Evolutionary conservation across 2,888 invertebrate genomes (phyloP), one percentile per base, ranked within the genome.

Genomic region (Cerastis leucographa): DNA sequence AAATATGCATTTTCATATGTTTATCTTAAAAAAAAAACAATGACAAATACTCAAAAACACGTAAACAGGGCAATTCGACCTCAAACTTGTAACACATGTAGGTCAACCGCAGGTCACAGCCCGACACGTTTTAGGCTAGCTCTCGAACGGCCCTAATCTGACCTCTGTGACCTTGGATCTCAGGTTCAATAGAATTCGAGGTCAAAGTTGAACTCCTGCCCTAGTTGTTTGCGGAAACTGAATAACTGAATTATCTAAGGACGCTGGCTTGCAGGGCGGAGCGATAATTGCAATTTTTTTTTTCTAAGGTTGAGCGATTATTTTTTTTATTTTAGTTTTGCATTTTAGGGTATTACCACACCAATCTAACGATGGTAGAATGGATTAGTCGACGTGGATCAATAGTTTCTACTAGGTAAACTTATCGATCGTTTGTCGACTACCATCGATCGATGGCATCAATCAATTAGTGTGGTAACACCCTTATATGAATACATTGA

Each of bases 81-180:
- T 89, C 91, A 91, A 93, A 94, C 92, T 93, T 93, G 93, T 89
- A 87, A 89, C 88, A 87, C 78, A 94, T 92, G 91, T 94, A 90
- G 94, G 95, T 95, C 94, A 89, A 76, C 90, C 86, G 29, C 92
- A 89, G 92, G 90, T 91, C 92, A 80, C 83, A 90, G 86, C 82
- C 89, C 89, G 91, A 89, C 92, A 92, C 91, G 90, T 93, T 95
- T 95, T 94, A 93, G 94, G 91, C 93, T 93, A 93, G 90, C 91
- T 92, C 91, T 91, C 89, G 91, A 92, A 90, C 91, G 90, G 82
- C 93, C 93, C 94, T 92, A 92, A 93, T 92, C 90, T 92, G 94
- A 94, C 94, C 94, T 91, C 90, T 67, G 87, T 85, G 93, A 93
- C 95, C 95, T 95, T 94, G 94, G 87, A 87, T 89, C 89, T 87